Evolutionary conservation across 2,113 vertebrate genomes (phyloP), one percentile per base, ranked within the genome.

Genomic region (Trogon melanurus): DNA sequence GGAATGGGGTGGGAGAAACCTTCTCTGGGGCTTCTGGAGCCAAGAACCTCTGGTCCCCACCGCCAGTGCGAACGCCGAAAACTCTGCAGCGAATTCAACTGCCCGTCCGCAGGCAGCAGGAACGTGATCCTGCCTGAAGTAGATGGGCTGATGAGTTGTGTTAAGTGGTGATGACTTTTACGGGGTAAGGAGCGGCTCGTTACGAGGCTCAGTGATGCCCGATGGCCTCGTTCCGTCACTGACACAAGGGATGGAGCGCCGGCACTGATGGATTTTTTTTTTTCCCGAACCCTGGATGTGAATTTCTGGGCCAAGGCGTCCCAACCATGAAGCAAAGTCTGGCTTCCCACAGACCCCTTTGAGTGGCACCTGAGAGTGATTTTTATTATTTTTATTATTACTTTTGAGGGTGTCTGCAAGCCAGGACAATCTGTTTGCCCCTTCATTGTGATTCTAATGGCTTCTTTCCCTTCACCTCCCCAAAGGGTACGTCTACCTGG

Each of bases 401-500:
- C 13, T 41, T 76, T 71, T 79, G 56, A 67, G 11, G 57, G 13
- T 32, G 9, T 66, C 18, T 91, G 47, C 23, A 17, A 34, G 18
- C 12, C 21, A 29, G 70, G 36, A 5, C 36, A 32, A 4, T 51
- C 9, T 10, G 2, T 9, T 79, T 34, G 41, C 10, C 71, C 11
- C 6, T 54, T 34, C 2, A 9, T 21, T 58, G 1, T 9, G 2
- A 15, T 38, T 58, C n/a, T 92, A 38, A 94, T 32, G 22, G 41
- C 17, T 62, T 10, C 11, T 88, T 80, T 91, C 44, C 65, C 79
- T 64, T 54, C 4, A 0, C 51, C 32, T 89, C 58, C 41, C 41
- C 26, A 8, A 72, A 99, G 99, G 99, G 8, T 99, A 99, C 0
- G 99, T 99, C 34, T 99, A 99, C 96, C 97, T 99, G 97, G 99